Evolutionary conservation across 2,797 vertebrate species (phyloP).

Genomic region (Antrozous pallidus): DNA sequence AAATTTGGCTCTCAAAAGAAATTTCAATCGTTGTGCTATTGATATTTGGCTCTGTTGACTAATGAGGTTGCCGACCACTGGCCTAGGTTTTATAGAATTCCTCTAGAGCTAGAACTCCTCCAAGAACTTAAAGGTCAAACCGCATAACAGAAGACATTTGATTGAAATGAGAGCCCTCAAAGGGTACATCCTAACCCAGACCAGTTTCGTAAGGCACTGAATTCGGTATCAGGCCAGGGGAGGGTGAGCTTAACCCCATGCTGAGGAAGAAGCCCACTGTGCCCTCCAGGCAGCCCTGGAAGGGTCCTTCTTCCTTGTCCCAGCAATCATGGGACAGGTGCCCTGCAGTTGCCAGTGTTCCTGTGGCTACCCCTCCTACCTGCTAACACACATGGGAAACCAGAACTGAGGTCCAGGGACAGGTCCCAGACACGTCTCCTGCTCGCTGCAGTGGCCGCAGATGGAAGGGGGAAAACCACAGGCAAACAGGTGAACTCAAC

Average conservation of each 20-base stretch:
- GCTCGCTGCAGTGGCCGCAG: background rate
- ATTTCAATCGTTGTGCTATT: no score
- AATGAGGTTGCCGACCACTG: no score
- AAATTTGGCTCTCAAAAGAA: no score
- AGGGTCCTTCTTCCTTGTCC: background rate
- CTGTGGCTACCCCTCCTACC: background rate
- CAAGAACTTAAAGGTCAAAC: background rate
- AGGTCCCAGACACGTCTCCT: accelerated
- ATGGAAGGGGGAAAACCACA: background rate
- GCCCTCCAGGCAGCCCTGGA: background rate
- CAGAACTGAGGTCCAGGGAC: background rate
- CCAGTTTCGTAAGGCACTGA: background rate
- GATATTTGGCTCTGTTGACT: no score
- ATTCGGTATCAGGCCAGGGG: background rate
- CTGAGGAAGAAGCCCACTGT: background rate
- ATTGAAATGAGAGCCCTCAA: background rate
- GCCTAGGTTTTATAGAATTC: background rate
- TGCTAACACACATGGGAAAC: background rate
- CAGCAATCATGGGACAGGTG: no score
- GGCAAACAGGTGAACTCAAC: background rate
- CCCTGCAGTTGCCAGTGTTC: background rate
- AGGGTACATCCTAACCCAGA: background rate
- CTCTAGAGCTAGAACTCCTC: background rate
- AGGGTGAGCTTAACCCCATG: background rate
- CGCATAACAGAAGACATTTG: background rate